Percentiles rank a stretch among this genome's conserved stretches.
phyloP scores from a whole-genome alignment of 2,888 invertebrate species.

The Netelia fuscicornis region DNA sequence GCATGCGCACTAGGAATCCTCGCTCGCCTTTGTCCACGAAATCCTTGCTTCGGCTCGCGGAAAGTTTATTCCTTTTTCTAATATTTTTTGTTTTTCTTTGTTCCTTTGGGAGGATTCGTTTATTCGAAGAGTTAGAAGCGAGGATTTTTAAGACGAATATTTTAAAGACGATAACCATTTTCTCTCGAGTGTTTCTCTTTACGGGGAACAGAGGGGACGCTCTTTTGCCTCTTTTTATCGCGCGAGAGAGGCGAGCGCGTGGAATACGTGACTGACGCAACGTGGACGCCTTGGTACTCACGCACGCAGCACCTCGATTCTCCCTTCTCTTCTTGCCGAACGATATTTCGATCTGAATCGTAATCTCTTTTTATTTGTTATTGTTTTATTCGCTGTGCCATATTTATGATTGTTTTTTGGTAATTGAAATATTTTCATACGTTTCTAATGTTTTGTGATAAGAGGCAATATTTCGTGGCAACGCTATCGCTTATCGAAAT shows the following conservation, averaged over 20 bases:
- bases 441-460: too few relatives aligned
- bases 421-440: neutral
- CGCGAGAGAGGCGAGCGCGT: constrained; percentile 34
- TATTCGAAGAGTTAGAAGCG: neutral
- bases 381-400: neutral
- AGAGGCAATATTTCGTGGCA: too few relatives aligned
- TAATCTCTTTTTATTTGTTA: neutral
- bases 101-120: neutral
- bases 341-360: constrained; percentile 6
- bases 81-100: neutral
- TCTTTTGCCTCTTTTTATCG: neutral
- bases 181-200: neutral
- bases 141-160: neutral
- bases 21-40: too few relatives aligned
- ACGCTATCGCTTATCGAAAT: too few relatives aligned
- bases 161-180: constrained; percentile 38
- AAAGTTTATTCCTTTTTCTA: too few relatives aligned
- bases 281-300: constrained; percentile 57
- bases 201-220: neutral
- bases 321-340: constrained; percentile 10
- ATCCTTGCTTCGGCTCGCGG: too few relatives aligned
- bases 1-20: too few relatives aligned
- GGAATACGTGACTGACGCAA: constrained; percentile 68
- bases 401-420: neutral
- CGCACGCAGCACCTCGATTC: constrained; percentile 5